phyloP scores from a whole-genome alignment of 2,113 vertebrate genomes.

The Callithrix jacchus region DNA sequence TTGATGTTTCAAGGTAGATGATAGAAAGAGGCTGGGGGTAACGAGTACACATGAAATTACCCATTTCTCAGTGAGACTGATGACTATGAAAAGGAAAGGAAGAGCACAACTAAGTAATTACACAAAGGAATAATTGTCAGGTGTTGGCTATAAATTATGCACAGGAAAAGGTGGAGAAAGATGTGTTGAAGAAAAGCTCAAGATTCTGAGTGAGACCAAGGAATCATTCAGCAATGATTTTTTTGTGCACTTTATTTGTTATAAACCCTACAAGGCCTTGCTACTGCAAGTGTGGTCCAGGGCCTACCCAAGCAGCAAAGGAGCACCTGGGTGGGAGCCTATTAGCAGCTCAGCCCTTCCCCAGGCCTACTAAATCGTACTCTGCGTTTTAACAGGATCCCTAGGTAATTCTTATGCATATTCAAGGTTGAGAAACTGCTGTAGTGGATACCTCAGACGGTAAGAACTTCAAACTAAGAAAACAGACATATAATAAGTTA shows the following conservation, averaged over 20 bases:
- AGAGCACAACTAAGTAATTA: background rate
- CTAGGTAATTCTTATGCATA: slow-evolving; percentile 28
- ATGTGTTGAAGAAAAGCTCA: background rate
- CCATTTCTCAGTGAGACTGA: background rate
- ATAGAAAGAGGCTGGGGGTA: background rate
- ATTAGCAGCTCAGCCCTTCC: background rate
- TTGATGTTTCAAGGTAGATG: background rate
- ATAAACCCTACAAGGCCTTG: background rate
- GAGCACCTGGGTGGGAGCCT: too few species aligned
- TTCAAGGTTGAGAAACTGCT: slow-evolving; percentile 27
- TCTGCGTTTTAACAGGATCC: slow-evolving; percentile 54
- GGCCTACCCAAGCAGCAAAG: background rate
- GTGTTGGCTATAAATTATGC: background rate
- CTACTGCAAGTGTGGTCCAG: background rate
- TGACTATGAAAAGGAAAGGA: background rate
- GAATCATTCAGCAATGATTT: background rate
- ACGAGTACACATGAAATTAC: background rate
- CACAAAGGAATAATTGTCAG: slow-evolving; percentile 11
- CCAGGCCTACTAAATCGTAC: background rate
- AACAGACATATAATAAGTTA: background rate
- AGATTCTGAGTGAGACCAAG: background rate
- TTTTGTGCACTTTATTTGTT: slow-evolving; percentile 3
- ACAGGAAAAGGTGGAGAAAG: background rate
- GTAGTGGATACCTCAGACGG: background rate
- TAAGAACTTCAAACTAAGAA: background rate